phyloP scores from a whole-genome alignment of 1,140 invertebrate genomes.

The Hyposmocoma kahamanoa region DNA sequence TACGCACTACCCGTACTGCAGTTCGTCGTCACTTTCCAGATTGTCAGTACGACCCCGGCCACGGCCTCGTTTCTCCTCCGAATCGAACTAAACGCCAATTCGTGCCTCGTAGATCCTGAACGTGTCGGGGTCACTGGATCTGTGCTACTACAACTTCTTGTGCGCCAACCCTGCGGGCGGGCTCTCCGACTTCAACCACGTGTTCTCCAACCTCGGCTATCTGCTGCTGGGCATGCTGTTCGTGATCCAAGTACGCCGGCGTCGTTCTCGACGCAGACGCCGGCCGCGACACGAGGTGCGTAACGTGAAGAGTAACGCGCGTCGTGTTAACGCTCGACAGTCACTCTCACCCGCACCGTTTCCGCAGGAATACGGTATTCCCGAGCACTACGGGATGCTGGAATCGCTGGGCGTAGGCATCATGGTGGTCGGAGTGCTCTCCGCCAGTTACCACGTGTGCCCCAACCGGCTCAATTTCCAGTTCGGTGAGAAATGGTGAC shows the following conservation, averaged over 20 bases:
- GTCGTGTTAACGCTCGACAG: neutral
- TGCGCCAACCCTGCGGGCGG: constrained; percentile 87
- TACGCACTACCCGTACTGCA: constrained; percentile 93
- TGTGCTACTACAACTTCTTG: constrained; percentile 95
- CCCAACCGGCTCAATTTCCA: constrained; percentile 93
- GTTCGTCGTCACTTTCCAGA: constrained; percentile 89
- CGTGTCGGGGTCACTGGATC: constrained; percentile 88
- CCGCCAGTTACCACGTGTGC: constrained; percentile 92
- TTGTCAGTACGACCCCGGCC: constrained; percentile 68
- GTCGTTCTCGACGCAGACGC: constrained; percentile 32
- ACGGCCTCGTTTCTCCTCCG: neutral
- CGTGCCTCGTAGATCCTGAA: constrained; percentile 78
- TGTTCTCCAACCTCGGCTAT: constrained; percentile 92
- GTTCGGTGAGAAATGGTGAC: constrained; percentile 80
- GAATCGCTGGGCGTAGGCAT: constrained; percentile 92
- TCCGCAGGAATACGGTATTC: constrained; percentile 80
- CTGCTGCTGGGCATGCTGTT: constrained; percentile 86
- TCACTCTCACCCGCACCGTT: neutral
- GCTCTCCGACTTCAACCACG: constrained; percentile 89
- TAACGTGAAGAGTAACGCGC: neutral
- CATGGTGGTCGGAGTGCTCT: constrained; percentile 92
- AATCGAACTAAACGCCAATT: neutral
- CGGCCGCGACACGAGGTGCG: constrained; percentile 38
- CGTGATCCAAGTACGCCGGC: constrained; percentile 76
- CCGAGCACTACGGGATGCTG: constrained; percentile 91